Evolutionary conservation across 2,888 invertebrate genomes (phyloP).

Genomic region (Acrocyrtus sp.): DNA sequence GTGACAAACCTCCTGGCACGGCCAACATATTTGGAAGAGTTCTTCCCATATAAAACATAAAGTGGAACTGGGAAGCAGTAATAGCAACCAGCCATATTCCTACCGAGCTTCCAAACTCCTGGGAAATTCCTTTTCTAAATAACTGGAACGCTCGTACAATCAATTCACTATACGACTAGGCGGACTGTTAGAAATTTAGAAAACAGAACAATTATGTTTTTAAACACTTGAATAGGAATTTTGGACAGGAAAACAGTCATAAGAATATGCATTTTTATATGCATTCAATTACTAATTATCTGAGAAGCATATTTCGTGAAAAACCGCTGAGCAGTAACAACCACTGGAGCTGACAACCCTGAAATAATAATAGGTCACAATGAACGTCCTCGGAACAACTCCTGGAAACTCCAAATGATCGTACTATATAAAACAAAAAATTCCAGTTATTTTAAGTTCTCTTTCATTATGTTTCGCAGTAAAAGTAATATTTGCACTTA

Average conservation of each 20-base stretch:
- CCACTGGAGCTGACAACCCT: conserved; percentile 79
- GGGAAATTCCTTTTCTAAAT: conserved; percentile 78
- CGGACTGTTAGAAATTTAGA: conserved; percentile 74
- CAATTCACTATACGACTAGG: conserved; percentile 77
- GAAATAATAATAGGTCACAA: conserved; percentile 90
- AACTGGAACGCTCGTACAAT: conserved; percentile 80
- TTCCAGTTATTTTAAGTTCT: too few relatives aligned
- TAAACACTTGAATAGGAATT: too few relatives aligned
- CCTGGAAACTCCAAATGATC: conserved; percentile 98
- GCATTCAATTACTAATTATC: conserved; percentile 77
- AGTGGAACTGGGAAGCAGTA: conserved; percentile 95
- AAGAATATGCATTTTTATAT: too few relatives aligned
- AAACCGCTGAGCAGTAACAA: conserved; percentile 75
- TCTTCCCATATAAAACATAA: conserved; percentile 95
- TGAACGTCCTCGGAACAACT: conserved; percentile 95
- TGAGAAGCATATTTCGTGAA: conserved; percentile 88
- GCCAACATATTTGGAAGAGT: conserved; percentile 96
- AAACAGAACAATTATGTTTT: too few relatives aligned
- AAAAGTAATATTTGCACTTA: too few relatives aligned
- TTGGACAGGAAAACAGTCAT: too few relatives aligned
- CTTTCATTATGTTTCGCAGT: too few relatives aligned
- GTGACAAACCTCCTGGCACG: conserved; percentile 91
- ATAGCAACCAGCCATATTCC: conserved; percentile 85
- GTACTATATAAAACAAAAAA: conserved; percentile 76
- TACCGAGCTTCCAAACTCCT: conserved; percentile 81